Evolutionary conservation across 2,888 invertebrate species (phyloP), one percentile per base, ranked within the genome.

Genomic region (Mimumesa dahlbomi): DNA sequence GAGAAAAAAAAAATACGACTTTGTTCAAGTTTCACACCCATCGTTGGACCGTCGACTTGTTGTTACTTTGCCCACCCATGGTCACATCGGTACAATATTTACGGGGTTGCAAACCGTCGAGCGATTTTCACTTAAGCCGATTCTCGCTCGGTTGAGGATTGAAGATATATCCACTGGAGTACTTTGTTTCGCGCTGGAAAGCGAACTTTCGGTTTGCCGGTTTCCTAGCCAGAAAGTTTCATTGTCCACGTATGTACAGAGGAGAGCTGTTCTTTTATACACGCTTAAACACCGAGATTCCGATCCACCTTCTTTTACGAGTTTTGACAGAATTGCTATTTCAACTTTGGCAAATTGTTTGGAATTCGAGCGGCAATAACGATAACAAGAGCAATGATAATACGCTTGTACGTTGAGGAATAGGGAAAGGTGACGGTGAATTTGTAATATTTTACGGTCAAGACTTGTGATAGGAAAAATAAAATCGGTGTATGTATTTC

Each of bases 21-120:
- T 34, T 29, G 21, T 16, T 34, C 52, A 43, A 57, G 53, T 45
- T 25, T 43, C 50, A 29, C 52, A 46, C 48, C 59, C 69, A 59
- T 61, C 64, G 58, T 56, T 45, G 13, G 57, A 56, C 49, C 38
- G 19, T 75, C 46, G 53, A 61, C 61, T 52, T 48, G 34, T 19
- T 19, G 16, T 42, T 38, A 13, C 46, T 56, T 21, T 54, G 67
- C 40, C 74, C 83, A 79, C 81, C 79, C 77, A 79, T 69, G 72
- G 79, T 67, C 70, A 76, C 65, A 63, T 63, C 68, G 73, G 81
- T 82, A 83, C 79, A 84, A 85, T 84, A 84, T 84, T 85, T 84
- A 81, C 84, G 71, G 78, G 81, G 64, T 81, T 64, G 77, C 72
- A 73, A 75, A 79, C 72, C 79, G 80, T 58, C 65, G 69, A 75